phyloP scores from a whole-genome alignment of 2,113 vertebrate genomes.

The Aleadryas rufinucha region DNA sequence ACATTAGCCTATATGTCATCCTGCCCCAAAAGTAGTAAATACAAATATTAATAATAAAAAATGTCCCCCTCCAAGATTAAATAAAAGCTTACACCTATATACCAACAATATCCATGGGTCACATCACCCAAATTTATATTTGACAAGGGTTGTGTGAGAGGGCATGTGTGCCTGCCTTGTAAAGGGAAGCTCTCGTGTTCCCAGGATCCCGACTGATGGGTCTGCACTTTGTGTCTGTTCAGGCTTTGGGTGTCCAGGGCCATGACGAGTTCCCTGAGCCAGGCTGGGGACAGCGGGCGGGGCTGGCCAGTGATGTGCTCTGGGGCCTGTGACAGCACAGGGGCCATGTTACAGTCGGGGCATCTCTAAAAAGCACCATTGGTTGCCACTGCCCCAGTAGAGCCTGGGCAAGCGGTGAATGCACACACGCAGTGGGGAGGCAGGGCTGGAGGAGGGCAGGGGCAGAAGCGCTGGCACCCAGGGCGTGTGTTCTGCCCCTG shows the following conservation, averaged over 20 bases:
- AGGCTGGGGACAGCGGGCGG: fast-evolving
- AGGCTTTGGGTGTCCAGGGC: not conserved
- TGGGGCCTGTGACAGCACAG: not conserved
- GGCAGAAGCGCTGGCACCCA: no score
- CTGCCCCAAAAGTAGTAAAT: not conserved
- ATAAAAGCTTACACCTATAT: not conserved
- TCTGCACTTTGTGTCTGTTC: not conserved
- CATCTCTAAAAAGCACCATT: not conserved
- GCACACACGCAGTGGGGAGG: not conserved
- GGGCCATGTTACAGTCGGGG: not conserved
- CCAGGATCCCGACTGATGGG: not conserved
- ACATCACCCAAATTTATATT: not conserved
- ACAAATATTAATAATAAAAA: not conserved
- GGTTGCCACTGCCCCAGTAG: not conserved
- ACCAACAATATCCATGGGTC: not conserved
- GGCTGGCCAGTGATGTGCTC: not conserved
- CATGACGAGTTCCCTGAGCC: not conserved
- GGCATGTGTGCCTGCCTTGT: not conserved
- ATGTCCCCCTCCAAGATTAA: not conserved
- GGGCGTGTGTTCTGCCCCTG: not conserved
- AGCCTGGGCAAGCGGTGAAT: not conserved
- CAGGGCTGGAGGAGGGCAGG: not conserved
- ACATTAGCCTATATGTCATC: no score
- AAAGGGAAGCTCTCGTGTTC: not conserved
- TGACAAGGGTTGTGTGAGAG: not conserved